Conservation (phyloP, 23 tunicate species). For the Styela plicata region DNA sequence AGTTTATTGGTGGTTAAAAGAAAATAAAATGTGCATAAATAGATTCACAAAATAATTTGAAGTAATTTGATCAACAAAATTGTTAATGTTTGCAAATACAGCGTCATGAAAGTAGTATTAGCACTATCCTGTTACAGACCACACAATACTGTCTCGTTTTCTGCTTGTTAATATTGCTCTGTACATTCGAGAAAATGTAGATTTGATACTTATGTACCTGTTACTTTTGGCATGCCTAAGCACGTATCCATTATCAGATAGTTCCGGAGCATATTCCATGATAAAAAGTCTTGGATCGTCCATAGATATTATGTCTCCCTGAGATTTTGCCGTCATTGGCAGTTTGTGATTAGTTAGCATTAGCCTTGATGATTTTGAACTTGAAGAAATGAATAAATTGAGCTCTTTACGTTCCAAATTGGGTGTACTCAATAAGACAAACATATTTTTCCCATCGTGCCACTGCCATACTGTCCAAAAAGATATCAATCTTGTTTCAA, state of each 20-base stretch:
- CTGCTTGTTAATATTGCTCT: not conserved
- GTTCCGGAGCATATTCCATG: not conserved
- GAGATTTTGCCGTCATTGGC: not conserved
- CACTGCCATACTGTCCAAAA: not conserved
- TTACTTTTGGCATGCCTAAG: not conserved
- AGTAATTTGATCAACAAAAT: too few species aligned
- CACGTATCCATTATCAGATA: not conserved
- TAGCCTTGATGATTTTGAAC: not conserved
- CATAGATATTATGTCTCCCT: not conserved
- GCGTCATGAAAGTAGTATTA: too few species aligned
- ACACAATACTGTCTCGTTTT: not conserved
- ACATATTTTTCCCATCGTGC: slow-evolving; percentile 7
- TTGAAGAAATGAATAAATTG: not conserved
- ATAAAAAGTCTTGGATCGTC: slow-evolving; percentile 12
- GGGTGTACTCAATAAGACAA: not conserved
- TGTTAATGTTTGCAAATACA: too few species aligned
- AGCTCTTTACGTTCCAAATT: not conserved
- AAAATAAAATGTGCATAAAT: too few species aligned
- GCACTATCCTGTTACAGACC: slow-evolving; percentile 4
- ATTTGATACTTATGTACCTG: not conserved
- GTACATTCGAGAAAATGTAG: not conserved
- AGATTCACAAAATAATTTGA: too few species aligned
- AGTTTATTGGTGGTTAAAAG: too few species aligned
- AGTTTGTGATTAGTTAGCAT: not conserved
- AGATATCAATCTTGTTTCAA: not conserved